Evolutionary conservation across 2,888 invertebrate species (phyloP), one percentile per base, ranked within the genome.

Genomic region (Allacma fusca): DNA sequence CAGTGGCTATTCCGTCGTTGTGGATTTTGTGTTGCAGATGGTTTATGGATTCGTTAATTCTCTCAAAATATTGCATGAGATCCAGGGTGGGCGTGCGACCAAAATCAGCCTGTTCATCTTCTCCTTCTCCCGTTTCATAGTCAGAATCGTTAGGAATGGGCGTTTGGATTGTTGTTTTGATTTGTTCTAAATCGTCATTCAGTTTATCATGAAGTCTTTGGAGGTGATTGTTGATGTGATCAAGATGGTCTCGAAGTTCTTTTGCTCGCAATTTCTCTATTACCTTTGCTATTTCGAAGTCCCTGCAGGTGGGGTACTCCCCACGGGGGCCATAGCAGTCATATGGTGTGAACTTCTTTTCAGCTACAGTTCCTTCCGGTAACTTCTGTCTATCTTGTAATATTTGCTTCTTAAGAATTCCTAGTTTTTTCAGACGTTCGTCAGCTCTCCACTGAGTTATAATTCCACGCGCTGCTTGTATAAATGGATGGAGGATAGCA

Each of bases 111-210:
- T 69, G 23, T 24, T 69, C 43, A n/a, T 43, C 23, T 44, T 43
- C 69, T n/a, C 43, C 44, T 16, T 57, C 23, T 5, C 7, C 40
- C 40, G 40, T 40, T 40, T 40, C 40, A 40, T 40, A 40, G 40
- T 40, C 40, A 40, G 40, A 40, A 40, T 40, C 40, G 40, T 40
- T 9, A 40, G 40, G 40, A 40, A 13, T 9, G 5, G 40, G 13
- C 7, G 40, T 9, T 28, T 71, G 44, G 9, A 72, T 1, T 1
- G 59, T 29, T n/a, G 16, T 34, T 59, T 23, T 59, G 24, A 72
- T 72, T 29, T 28, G 16, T 28, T 72, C n/a, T 19, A 72, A 50
- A 59, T 59, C n/a, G 1, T 57, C 23, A 72, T 72, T 72, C 7
- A 72, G 26, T 28, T 72, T 72, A 21, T 59, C 21, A 29, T 29